phyloP scores from a whole-genome alignment of 2,113 vertebrate genomes.

The Hypocryptadius cinnamomeus region DNA sequence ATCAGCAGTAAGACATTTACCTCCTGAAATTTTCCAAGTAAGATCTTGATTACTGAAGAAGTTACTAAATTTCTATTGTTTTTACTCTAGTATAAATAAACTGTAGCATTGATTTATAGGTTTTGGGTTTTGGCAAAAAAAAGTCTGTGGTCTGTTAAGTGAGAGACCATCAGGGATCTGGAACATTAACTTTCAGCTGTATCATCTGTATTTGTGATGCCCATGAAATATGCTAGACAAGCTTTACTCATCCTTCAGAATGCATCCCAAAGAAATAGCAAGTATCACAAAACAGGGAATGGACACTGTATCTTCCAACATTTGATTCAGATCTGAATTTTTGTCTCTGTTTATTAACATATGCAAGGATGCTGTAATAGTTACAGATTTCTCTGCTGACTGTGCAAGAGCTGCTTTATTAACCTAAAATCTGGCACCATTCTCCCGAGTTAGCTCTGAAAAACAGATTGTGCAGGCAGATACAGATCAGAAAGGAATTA shows the following conservation, averaged over 20 bases:
- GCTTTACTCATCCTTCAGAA: neutral
- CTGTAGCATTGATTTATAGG: neutral
- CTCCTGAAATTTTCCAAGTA: slow-evolving; percentile 76
- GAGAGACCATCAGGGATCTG: neutral
- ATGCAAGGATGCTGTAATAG: neutral
- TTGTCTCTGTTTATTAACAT: neutral
- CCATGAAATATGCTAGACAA: neutral
- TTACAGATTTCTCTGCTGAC: neutral
- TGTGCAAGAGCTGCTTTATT: neutral
- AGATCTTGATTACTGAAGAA: slow-evolving; percentile 41
- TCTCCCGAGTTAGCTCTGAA: neutral
- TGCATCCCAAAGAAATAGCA: neutral
- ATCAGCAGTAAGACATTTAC: slow-evolving; percentile 66
- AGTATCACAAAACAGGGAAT: neutral
- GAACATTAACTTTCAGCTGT: neutral
- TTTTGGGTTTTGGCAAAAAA: neutral
- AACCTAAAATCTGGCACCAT: slow-evolving; percentile 20
- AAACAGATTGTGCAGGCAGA: slow-evolving; percentile 26
- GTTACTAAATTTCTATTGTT: neutral
- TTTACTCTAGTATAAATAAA: neutral
- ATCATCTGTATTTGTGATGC: neutral
- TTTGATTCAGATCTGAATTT: neutral
- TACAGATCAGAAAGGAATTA: slow-evolving; percentile 1
- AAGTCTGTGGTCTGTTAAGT: neutral
- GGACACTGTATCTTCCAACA: neutral